Base-by-base conservation (phyloP, 2,888 invertebrate species). In the Cartodere bifasciata region DNA sequence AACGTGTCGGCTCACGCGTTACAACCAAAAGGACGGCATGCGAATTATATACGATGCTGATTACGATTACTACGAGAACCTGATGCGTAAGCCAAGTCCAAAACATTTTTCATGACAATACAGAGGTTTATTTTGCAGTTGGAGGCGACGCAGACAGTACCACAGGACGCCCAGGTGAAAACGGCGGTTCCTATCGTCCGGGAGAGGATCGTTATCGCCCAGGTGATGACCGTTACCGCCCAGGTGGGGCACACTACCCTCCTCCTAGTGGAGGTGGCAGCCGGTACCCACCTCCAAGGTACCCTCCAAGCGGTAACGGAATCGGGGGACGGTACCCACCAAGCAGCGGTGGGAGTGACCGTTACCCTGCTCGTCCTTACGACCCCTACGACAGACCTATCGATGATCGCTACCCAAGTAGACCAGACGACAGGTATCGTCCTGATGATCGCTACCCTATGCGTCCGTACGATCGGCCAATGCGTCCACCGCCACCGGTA, bases 1-100 rank as follows among this genome's bases (percentile, higher is more conserved):
- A 48, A 84, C 81, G 26, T 88, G 88, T 54, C 69, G 86, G 20
- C 68, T 88, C 41, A 85, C 85, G 53, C 70, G 85, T 49, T 87
- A 80, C 61, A 86, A 85, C 62, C 83, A 86, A 61, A 74, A 81
- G 49, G 84, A 87, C 53, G 85, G 86, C 23, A 83, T 86, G 72
- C 68, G 87, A 37, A 76, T 88, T 32, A 80, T 87, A 42, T 87
- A 87, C 54, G 88, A 90, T 56, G 84, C 85, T 2, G 87, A 87
- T 59, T 88, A 85, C 57, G 88, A 90, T 63, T 90, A 88, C 60
- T 90, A 88, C 52, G 88, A 90, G 62, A 87, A 87, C 63, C 67
- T 88, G 29, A 86, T 87, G 85, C 80, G 88, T 87, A 67, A 76
- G 85, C 74, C 41, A 37, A 10, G n/a, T n/a, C n/a, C n/a, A n/a